Percentiles rank a stretch among this genome's conserved stretches.
phyloP scores from a whole-genome alignment of 1,140 invertebrate species.

The Drosophila pseudoananassae region DNA sequence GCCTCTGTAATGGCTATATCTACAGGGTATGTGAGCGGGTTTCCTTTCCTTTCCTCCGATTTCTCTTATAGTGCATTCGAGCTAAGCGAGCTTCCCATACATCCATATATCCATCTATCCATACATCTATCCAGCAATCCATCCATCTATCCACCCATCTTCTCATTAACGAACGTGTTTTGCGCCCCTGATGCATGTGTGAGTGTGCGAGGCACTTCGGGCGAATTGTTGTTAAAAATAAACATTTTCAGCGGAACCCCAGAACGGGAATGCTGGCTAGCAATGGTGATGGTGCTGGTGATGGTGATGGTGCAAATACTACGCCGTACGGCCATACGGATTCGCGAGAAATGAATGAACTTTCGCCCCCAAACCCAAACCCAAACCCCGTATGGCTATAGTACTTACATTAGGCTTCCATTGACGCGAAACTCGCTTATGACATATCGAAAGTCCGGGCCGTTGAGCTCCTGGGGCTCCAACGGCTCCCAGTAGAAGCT shows the following conservation, averaged over 20 bases:
- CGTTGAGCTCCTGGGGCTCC: slow-evolving; percentile 57
- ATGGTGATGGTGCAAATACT: slow-evolving; percentile 34
- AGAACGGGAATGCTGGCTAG: slow-evolving; percentile 6
- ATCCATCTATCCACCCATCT: slow-evolving; percentile 3
- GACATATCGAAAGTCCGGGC: slow-evolving; percentile 53
- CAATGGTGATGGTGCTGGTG: not conserved
- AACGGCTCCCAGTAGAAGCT: slow-evolving; percentile 70
- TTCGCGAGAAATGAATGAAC: slow-evolving; percentile 20
- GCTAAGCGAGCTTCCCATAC: slow-evolving; percentile 8
- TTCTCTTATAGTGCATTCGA: slow-evolving; percentile 35
- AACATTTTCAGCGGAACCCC: slow-evolving; percentile 71
- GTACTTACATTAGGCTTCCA: slow-evolving; percentile 46
- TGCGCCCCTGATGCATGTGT: slow-evolving; percentile 3
- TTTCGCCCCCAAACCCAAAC: not conserved
- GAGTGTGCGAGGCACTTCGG: slow-evolving; percentile 40
- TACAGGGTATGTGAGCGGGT: slow-evolving; percentile 26
- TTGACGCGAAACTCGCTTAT: slow-evolving; percentile 64
- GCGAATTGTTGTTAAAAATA: slow-evolving; percentile 77
- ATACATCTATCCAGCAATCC: not conserved
- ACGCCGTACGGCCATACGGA: slow-evolving; percentile 29
- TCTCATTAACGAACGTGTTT: slow-evolving; percentile 49
- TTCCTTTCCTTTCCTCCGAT: slow-evolving; percentile 54
- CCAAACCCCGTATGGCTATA: too few relatives aligned
- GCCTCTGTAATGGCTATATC: not conserved
- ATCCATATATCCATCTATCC: not conserved